Percentiles rank a stretch among this genome's conserved stretches.
phyloP scores from a whole-genome alignment of 92 coral and sea anemone genomes.

The Palythoa grandiflora region DNA sequence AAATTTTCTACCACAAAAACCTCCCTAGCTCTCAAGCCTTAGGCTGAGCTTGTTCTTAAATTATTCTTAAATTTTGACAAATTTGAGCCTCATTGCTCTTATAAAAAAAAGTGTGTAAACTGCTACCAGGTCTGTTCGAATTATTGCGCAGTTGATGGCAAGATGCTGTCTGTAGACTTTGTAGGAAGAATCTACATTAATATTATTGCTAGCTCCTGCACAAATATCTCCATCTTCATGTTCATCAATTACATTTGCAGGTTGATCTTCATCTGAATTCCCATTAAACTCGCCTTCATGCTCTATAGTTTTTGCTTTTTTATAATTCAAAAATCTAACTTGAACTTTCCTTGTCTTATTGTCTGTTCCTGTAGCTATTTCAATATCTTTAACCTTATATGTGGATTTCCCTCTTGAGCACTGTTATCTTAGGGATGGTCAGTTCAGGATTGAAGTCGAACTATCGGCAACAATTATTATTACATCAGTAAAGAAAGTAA shows the following conservation, averaged over 20 bases:
- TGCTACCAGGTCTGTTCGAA: conserved; percentile 29
- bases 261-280: background rate
- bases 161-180: conserved; percentile 31
- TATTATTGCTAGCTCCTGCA: too few relatives aligned
- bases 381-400: conserved; percentile 25
- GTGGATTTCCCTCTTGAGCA: conserved; percentile 20
- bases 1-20: too few relatives aligned
- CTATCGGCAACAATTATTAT: conserved; percentile 3
- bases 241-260: background rate
- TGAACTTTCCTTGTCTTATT: conserved; percentile 11
- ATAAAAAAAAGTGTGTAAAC: background rate
- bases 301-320: background rate
- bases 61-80: too few relatives aligned
- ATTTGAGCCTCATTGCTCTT: too few relatives aligned
- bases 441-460: background rate
- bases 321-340: conserved; percentile 6
- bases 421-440: background rate
- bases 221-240: conserved; percentile 6
- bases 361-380: conserved; percentile 14
- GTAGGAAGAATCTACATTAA: too few relatives aligned
- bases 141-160: conserved; percentile 12
- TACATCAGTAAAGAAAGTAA: too few relatives aligned
- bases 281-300: background rate
- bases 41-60: too few relatives aligned
- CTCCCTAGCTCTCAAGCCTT: too few relatives aligned